Evolutionary conservation across 2,888 invertebrate genomes (phyloP).

Genomic region (Adineta ricciae): DNA sequence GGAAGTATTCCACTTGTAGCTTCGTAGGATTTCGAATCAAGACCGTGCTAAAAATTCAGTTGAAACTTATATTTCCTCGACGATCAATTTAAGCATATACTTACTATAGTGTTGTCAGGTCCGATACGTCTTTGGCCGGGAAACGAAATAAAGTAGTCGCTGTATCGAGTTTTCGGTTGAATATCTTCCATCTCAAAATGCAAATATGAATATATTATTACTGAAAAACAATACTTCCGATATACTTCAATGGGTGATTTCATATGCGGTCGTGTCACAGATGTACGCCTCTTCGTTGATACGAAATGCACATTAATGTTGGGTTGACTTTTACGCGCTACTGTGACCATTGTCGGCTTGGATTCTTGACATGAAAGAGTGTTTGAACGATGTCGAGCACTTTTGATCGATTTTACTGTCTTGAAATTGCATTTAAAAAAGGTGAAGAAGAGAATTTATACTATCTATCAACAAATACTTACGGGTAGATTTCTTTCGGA

Average conservation of each 20-base stretch:
- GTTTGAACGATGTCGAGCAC: no score
- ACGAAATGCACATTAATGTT: not conserved
- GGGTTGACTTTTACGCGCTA: not conserved
- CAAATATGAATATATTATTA: no score
- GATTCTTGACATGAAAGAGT: no score
- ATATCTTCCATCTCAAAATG: not conserved
- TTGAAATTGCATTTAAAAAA: not conserved
- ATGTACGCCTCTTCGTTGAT: not conserved
- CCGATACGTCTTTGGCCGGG: not conserved
- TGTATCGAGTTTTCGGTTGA: not conserved
- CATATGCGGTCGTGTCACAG: not conserved
- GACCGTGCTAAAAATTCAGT: not conserved
- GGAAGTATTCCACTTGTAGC: not conserved
- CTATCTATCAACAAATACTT: not conserved
- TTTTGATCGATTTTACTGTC: not conserved
- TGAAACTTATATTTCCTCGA: not conserved
- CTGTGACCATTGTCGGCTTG: no score
- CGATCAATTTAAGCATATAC: not conserved
- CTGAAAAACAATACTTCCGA: not conserved
- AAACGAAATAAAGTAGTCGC: not conserved
- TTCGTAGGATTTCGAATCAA: not conserved
- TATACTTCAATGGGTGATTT: not conserved
- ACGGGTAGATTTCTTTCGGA: not conserved
- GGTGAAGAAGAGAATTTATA: not conserved
- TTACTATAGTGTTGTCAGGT: not conserved